A percentile compares a stretch with the other conserved stretches of the same genome.
Evolutionary conservation across 2,888 invertebrate genomes (phyloP).

Genomic region (Sesamia inferens): DNA sequence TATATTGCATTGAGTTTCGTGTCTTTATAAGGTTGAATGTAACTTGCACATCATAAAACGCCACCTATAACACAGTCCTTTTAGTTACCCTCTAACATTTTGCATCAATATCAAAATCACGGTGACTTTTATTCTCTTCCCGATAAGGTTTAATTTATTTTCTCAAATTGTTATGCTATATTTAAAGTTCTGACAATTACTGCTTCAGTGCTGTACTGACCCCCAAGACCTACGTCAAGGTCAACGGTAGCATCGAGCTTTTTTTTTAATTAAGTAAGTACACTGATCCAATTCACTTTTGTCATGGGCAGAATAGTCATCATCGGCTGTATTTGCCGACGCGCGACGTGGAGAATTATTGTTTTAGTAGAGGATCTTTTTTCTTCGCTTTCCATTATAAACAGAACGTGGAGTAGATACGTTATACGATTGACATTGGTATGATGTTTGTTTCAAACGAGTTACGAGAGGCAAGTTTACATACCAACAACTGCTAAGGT

Average conservation of each 20-base stretch:
- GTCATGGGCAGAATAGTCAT: no score
- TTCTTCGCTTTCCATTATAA: neutral
- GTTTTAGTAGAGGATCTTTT: neutral
- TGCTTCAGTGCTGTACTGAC: no score
- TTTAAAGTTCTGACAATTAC: no score
- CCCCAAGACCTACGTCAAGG: no score
- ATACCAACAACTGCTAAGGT: constrained; percentile 4
- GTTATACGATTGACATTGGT: neutral
- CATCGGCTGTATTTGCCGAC: no score
- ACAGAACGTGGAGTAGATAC: neutral
- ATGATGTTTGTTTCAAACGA: neutral
- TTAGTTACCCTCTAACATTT: neutral
- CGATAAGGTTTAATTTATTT: neutral
- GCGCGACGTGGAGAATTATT: neutral
- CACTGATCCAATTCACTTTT: no score
- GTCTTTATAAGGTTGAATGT: neutral
- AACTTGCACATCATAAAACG: neutral
- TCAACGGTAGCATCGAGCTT: no score
- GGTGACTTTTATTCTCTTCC: neutral
- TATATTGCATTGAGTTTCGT: neutral
- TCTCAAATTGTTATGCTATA: no score
- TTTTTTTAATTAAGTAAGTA: no score
- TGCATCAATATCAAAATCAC: neutral
- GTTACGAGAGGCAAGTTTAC: neutral
- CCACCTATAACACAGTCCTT: neutral